Conservation (phyloP, 2,888 invertebrate genomes). For the Agrotis segetum region DNA sequence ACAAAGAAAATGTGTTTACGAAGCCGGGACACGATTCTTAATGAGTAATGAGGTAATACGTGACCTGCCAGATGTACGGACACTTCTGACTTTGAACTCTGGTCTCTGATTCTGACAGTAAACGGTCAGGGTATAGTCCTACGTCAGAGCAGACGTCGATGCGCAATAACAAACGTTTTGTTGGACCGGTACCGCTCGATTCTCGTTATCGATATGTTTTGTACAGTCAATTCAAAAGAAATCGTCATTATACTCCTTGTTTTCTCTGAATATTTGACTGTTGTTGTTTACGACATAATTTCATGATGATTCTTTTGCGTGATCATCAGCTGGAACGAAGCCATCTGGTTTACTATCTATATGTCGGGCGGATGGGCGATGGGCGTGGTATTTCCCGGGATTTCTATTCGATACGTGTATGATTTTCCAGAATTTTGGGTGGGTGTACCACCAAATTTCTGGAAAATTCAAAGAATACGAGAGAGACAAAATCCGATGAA, state of each 20-base stretch:
- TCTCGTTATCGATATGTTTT: constrained; percentile 49
- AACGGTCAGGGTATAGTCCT: not conserved
- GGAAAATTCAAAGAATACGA: no score
- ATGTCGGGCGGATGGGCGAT: no score
- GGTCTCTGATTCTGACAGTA: constrained; percentile 21
- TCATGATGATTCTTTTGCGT: constrained; percentile 1
- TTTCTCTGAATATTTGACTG: constrained; percentile 43
- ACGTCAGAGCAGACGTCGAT: constrained; percentile 11
- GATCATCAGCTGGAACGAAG: not conserved
- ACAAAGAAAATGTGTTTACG: constrained; percentile 25
- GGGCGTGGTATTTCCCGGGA: not conserved
- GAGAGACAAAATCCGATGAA: no score
- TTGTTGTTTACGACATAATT: constrained; percentile 29
- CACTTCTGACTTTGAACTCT: constrained; percentile 12
- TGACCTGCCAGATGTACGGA: constrained; percentile 20
- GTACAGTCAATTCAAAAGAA: constrained; percentile 43
- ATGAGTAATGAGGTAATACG: constrained; percentile 34
- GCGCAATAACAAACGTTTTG: constrained; percentile 33
- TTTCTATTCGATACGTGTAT: no score
- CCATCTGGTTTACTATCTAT: not conserved
- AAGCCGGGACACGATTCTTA: constrained; percentile 25
- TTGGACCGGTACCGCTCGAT: constrained; percentile 24
- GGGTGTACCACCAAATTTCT: no score
- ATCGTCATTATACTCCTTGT: constrained; percentile 31
- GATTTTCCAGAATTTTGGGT: not conserved